Percentiles rank a stretch among this genome's conserved stretches.
Evolutionary conservation across 2,888 invertebrate species (phyloP).

Genomic region (Polydrusus pterygomalis): DNA sequence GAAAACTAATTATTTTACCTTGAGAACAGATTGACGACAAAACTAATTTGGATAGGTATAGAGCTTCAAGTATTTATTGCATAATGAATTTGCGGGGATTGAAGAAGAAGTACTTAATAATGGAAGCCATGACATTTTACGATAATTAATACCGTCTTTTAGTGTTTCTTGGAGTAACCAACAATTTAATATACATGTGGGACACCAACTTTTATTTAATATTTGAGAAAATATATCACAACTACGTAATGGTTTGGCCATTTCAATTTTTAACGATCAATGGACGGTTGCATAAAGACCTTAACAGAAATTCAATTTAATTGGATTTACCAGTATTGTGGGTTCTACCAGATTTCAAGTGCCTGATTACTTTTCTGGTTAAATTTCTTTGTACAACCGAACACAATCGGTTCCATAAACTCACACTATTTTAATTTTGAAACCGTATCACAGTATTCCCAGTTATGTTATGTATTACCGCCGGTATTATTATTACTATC

Average conservation of each 20-base stretch:
- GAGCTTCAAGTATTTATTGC: background rate
- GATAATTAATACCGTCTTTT: too few species aligned
- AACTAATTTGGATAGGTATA: background rate
- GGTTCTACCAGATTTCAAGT: too few species aligned
- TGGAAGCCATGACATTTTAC: too few species aligned
- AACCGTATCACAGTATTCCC: constrained; percentile 52
- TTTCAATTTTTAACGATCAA: too few species aligned
- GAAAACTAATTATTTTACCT: constrained; percentile 20
- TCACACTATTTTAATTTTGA: constrained; percentile 17
- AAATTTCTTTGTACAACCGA: too few species aligned
- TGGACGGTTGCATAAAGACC: too few species aligned
- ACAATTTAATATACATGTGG: too few species aligned
- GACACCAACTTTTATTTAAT: background rate
- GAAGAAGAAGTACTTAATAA: too few species aligned
- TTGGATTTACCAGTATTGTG: too few species aligned
- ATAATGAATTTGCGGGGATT: background rate
- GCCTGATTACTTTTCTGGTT: too few species aligned
- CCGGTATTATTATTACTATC: constrained; percentile 63
- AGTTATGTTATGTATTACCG: constrained; percentile 48
- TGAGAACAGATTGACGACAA: constrained; percentile 16
- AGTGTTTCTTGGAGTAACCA: too few species aligned
- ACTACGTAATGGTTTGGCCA: background rate
- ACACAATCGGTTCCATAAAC: background rate
- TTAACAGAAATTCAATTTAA: too few species aligned
- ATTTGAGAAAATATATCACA: constrained; percentile 25